Base-by-base conservation (phyloP, 64 coral and sea anemone species). In the Montipora sp. region DNA sequence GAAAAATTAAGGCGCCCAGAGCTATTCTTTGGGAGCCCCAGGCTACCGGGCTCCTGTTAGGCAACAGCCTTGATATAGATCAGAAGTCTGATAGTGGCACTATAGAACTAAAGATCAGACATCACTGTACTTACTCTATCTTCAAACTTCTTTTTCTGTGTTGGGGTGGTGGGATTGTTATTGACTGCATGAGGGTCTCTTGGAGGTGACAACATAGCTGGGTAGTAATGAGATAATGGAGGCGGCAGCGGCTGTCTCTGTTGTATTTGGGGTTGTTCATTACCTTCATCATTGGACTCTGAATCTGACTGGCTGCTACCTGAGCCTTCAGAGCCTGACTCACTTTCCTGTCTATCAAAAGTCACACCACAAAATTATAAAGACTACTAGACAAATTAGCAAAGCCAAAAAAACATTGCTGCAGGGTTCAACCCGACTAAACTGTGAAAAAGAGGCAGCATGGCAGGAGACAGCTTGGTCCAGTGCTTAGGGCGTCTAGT, bases 271-370 rank as follows among this genome's bases (percentile, higher is more conserved):
- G 79, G 43, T 20, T 84, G 87, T 12, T 19, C 73, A 71, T 89
- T 90, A 57, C 87, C 94, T 24, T 95, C 90, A 1, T 96, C 95
- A 19, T 94, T 89, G 75, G 92, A 94, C 12, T 96, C 95, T 4
- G 95, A 94, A 51, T 91, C 95, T 3, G 95, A 96, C 45, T 91
- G 88, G 50, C 95, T 96, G 70, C 95, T 96, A 18, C 73, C 92
- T 11, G 95, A 96, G 20, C 90, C 92, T 27, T 81, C 92, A 55
- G 92, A 94, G 3, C 86, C 92, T 69, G 95, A 94, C 19, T 96
- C 95, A 66, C 89, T 87, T 12, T 79, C 79, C 15, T 79, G 76
- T 58, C 94, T 95, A 53, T n/a, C 49, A 70, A 95, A 81, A 8
- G 75, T 50, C 15, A 55, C 5, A 61, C 18, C 44, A 8, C 3